Evolutionary conservation across 1,140 invertebrate species (phyloP).

Genomic region (Eulimnadia texana): DNA sequence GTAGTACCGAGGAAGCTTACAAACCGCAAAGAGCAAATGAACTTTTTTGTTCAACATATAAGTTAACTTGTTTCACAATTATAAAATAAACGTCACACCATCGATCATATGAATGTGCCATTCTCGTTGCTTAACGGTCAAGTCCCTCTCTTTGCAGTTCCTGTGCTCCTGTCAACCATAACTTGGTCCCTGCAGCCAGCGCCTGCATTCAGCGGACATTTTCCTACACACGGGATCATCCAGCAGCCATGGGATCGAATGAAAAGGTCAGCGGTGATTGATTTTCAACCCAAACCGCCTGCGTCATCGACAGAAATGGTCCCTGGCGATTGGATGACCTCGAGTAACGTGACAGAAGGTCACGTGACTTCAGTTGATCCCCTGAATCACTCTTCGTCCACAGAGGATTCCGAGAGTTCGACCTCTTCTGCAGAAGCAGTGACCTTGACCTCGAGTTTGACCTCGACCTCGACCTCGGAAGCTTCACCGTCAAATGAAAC

Average conservation of each 20-base stretch:
- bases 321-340: not conserved
- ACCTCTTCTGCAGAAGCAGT: not conserved
- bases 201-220: too few species aligned
- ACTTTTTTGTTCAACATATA: not conserved
- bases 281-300: not conserved
- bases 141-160: too few species aligned
- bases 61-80: not conserved
- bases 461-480: not conserved
- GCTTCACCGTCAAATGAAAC: not conserved
- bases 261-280: not conserved
- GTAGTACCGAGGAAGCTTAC: not conserved
- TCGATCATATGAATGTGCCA: too few species aligned
- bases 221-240: too few species aligned
- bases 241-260: too few species aligned
- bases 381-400: too few species aligned
- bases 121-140: too few species aligned
- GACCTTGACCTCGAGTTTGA: too few species aligned
- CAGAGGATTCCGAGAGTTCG: too few species aligned
- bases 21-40: not conserved
- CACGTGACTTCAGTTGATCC: not conserved
- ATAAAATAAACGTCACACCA: too few species aligned
- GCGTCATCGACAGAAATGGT: not conserved
- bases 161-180: too few species aligned
- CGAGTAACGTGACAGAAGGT: not conserved
- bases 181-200: too few species aligned